phyloP scores from a whole-genome alignment of 2,888 invertebrate species.

The Sthenelais limicola region DNA sequence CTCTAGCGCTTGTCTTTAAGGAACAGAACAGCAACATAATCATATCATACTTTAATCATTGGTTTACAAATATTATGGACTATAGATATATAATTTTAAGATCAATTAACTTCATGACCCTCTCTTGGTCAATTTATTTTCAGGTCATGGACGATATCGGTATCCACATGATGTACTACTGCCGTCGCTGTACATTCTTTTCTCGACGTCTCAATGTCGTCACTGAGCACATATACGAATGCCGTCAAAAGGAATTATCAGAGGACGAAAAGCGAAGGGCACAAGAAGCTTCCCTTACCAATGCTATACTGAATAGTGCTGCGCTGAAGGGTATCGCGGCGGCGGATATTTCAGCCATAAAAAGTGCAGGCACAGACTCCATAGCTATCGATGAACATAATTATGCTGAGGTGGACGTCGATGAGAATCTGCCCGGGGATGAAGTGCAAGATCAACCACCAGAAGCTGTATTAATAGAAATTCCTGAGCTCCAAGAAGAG shows the following conservation, averaged over 20 bases:
- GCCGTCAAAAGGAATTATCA: neutral
- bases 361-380: neutral
- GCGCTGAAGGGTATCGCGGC: neutral
- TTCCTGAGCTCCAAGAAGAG: neutral
- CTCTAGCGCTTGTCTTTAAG: too few relatives aligned
- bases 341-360: neutral
- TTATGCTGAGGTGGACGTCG: slow-evolving; percentile 21
- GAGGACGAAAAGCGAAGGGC: neutral
- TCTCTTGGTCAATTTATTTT: neutral
- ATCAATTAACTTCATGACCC: neutral
- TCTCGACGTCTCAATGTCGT: slow-evolving; percentile 25
- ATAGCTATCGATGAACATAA: slow-evolving; percentile 25
- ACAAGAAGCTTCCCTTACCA: neutral
- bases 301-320: neutral
- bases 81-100: neutral
- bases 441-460: too few relatives aligned
- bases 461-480: neutral
- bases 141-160: slow-evolving; percentile 26
- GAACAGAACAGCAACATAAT: too few relatives aligned
- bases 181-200: slow-evolving; percentile 30
- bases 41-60: too few relatives aligned
- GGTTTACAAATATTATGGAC: too few relatives aligned
- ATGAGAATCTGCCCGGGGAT: neutral
- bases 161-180: slow-evolving; percentile 34
- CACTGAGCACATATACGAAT: slow-evolving; percentile 14